Evolutionary conservation across 2,113 vertebrate genomes (phyloP).

Genomic region (Uria aalge): DNA sequence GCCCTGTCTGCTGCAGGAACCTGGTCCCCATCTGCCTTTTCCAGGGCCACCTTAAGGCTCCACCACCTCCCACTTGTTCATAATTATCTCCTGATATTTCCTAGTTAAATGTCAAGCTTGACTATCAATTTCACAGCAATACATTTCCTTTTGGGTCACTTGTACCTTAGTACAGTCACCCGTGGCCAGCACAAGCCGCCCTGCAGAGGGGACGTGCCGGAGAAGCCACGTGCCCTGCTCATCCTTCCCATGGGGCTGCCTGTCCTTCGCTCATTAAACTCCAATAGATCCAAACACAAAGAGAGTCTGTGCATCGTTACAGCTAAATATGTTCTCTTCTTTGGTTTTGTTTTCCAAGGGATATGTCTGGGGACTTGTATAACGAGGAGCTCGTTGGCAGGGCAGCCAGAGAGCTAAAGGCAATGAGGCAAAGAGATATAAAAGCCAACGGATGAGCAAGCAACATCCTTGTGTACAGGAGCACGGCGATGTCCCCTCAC

Average conservation of each 20-base stretch:
- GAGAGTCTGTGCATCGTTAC: constrained; percentile 3
- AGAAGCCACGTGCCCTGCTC: neutral
- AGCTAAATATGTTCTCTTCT: neutral
- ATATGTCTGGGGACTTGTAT: neutral
- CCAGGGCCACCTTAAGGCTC: neutral
- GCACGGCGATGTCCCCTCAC: neutral
- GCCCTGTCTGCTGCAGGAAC: neutral
- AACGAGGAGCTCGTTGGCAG: neutral
- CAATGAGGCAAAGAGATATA: neutral
- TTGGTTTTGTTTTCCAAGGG: neutral
- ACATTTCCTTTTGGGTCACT: neutral
- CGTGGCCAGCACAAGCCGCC: neutral
- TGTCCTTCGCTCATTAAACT: constrained; percentile 30
- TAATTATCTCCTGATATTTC: neutral
- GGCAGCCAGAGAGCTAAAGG: neutral
- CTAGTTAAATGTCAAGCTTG: neutral
- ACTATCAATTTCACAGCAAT: neutral
- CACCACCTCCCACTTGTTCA: neutral
- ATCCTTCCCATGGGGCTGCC: neutral
- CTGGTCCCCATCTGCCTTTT: neutral
- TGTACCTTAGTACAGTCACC: neutral
- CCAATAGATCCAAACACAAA: neutral
- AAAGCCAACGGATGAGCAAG: neutral
- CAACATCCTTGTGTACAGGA: neutral
- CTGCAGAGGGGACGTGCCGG: neutral